phyloP scores from a whole-genome alignment of 2,888 invertebrate species.

The Saturnia japonica region DNA sequence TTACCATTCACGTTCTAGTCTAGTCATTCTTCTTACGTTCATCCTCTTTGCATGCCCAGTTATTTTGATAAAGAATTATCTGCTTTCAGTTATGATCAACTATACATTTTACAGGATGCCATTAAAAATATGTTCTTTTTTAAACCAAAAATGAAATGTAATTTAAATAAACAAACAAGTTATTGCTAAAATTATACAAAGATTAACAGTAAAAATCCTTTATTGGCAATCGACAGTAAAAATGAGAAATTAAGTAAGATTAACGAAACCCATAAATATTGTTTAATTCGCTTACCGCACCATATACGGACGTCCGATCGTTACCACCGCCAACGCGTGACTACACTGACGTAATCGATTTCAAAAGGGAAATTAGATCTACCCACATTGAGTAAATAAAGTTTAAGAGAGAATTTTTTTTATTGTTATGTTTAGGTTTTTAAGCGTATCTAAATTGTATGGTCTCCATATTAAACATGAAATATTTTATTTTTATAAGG shows the following conservation, averaged over 20 bases:
- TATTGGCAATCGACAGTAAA: constrained; percentile 8
- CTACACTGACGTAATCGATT: constrained; percentile 26
- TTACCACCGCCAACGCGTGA: constrained; percentile 36
- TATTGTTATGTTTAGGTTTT: background rate
- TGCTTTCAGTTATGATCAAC: background rate
- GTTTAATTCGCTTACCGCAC: constrained; percentile 12
- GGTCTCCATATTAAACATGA: too few relatives aligned
- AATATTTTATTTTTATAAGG: too few relatives aligned
- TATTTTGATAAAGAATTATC: background rate
- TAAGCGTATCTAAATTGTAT: too few relatives aligned
- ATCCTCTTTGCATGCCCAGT: too few relatives aligned
- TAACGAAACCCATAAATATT: constrained; percentile 13
- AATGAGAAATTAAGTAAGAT: constrained; percentile 8
- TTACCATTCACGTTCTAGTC: too few relatives aligned
- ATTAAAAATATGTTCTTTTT: background rate
- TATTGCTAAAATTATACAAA: background rate
- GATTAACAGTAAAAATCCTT: constrained; percentile 17
- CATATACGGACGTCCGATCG: constrained; percentile 29
- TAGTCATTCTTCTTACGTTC: too few relatives aligned
- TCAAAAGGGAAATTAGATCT: constrained; percentile 27
- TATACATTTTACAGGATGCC: background rate
- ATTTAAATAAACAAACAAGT: constrained; percentile 14
- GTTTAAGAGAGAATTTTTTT: constrained; percentile 7
- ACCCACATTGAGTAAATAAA: constrained; percentile 27
- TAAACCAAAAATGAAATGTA: background rate